Evolutionary conservation across 2,888 invertebrate species (phyloP).

Genomic region (Polydesmus complanatus): DNA sequence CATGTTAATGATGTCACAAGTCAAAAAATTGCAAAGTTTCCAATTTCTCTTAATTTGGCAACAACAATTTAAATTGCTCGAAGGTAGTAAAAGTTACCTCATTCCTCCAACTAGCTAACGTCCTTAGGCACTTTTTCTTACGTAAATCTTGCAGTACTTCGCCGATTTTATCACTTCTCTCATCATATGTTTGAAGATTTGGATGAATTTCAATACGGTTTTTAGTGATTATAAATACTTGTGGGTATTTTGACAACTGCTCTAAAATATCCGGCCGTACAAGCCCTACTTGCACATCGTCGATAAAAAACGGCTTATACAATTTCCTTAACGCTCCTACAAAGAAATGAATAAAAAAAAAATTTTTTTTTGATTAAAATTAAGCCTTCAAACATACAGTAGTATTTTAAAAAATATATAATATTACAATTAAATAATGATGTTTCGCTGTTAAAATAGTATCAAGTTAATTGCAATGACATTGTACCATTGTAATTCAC

Average conservation of each 20-base stretch:
- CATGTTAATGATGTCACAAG: neutral
- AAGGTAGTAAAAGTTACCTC: constrained; percentile 44
- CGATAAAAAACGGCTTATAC: constrained; percentile 59
- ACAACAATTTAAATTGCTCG: neutral
- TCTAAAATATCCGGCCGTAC: constrained; percentile 70
- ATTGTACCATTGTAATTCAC: too few relatives aligned
- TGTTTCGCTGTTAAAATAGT: too few relatives aligned
- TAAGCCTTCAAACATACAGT: neutral
- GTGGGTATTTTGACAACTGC: constrained; percentile 63
- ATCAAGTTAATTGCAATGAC: too few relatives aligned
- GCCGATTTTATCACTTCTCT: constrained; percentile 62
- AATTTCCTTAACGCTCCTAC: constrained; percentile 9
- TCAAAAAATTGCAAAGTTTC: neutral
- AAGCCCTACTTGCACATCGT: constrained; percentile 76
- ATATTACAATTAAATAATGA: neutral
- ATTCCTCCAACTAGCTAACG: constrained; percentile 65
- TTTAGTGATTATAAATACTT: constrained; percentile 58
- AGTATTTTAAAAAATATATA: neutral
- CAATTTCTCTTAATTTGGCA: neutral
- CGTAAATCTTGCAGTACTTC: constrained; percentile 61
- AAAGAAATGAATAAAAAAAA: neutral
- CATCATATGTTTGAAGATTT: constrained; percentile 69
- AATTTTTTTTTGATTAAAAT: neutral
- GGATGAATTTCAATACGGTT: constrained; percentile 70
- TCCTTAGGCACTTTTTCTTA: constrained; percentile 57